Percentiles rank a stretch among this genome's conserved stretches.
phyloP scores from a whole-genome alignment of 2,797 vertebrate genomes.

The Siniperca scherzeri region DNA sequence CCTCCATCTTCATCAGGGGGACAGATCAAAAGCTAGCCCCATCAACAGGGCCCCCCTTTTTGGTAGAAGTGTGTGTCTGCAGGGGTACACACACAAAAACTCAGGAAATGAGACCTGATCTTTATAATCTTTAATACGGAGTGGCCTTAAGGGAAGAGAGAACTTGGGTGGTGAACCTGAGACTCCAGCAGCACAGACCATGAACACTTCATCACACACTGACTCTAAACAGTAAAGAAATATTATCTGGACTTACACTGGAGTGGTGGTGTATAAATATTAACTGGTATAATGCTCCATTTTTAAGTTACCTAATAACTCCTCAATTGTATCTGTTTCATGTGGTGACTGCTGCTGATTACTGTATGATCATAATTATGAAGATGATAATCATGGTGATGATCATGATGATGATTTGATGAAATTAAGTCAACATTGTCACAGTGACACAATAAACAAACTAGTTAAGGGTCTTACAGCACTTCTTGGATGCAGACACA shows the following conservation, averaged over 20 bases:
- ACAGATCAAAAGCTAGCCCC: conserved; percentile 60
- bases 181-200: not conserved
- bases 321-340: not conserved
- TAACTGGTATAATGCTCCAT: not conserved
- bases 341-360: not conserved
- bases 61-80: conserved; percentile 18
- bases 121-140: conserved; percentile 43
- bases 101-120: conserved; percentile 54
- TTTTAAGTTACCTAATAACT: not conserved
- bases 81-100: conserved; percentile 23
- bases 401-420: not conserved
- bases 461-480: too few species aligned
- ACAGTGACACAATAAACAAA: too few species aligned
- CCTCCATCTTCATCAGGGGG: conserved; percentile 64
- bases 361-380: not conserved
- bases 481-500: too few species aligned
- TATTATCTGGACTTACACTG: not conserved
- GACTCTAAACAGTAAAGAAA: not conserved
- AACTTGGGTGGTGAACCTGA: conserved; percentile 20
- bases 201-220: conserved; percentile 16
- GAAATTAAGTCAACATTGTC: not conserved
- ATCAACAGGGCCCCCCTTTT: conserved; percentile 33
- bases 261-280: not conserved
- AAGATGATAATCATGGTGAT: not conserved
- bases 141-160: conserved; percentile 14